These are phyloP conservation scores for Zalophus californianus DNA, from an alignment of 2,797 vertebrate genomes.

Conservation along the genomic window DNA sequence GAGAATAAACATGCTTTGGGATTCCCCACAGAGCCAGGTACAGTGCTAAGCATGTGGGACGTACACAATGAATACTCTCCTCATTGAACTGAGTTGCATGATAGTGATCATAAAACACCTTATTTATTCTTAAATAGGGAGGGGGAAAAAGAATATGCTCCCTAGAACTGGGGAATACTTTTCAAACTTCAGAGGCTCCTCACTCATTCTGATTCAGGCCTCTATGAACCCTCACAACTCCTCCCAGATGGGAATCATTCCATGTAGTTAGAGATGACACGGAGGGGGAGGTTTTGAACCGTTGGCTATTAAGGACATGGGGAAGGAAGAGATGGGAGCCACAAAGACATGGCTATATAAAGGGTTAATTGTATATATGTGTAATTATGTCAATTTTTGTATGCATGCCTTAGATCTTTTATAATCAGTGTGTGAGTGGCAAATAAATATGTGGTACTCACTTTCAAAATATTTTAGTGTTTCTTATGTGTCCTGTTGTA, in stretches of 20 bases:
- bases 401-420: background rate
- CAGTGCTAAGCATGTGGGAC: background rate
- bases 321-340: background rate
- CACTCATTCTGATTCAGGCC: background rate
- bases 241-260: background rate
- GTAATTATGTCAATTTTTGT: background rate
- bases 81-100: background rate
- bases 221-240: background rate
- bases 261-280: background rate
- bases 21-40: background rate
- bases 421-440: background rate
- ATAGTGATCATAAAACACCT: background rate
- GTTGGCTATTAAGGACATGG: background rate
- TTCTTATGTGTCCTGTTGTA: background rate
- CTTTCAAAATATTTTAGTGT: slow-evolving; percentile 8
- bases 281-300: background rate
- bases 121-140: background rate
- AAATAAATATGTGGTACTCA: background rate
- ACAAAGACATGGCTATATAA: background rate
- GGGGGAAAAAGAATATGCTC: background rate
- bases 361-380: background rate
- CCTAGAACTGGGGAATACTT: background rate
- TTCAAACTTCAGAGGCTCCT: background rate
- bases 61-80: background rate
- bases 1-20: background rate